Conservation (phyloP, 2,888 invertebrate species). For the Plebejus anna region DNA sequence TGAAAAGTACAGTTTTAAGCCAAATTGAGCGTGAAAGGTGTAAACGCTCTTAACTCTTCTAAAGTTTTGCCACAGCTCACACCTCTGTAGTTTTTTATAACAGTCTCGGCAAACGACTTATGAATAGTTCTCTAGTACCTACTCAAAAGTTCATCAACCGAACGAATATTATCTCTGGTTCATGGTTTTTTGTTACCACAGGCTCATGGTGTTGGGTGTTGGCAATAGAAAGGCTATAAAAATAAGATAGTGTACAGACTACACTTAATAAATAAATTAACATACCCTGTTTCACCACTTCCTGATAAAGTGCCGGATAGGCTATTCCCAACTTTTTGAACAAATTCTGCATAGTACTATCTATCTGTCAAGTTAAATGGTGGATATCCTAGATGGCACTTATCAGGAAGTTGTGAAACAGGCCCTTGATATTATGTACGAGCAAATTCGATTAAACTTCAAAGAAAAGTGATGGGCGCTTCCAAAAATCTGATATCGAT, state of each 20-base stretch:
- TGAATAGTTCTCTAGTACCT: constrained; percentile 20
- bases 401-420: too few relatives aligned
- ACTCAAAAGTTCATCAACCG: constrained; percentile 25
- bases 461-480: neutral
- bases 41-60: too few relatives aligned
- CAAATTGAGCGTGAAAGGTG: too few relatives aligned
- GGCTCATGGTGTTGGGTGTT: constrained; percentile 12
- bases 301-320: too few relatives aligned
- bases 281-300: too few relatives aligned
- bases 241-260: constrained; percentile 21
- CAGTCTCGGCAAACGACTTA: neutral
- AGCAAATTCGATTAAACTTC: neutral
- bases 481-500: neutral
- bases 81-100: neutral
- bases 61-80: neutral
- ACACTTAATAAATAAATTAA: too few relatives aligned
- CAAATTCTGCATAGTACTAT: too few relatives aligned
- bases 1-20: too few relatives aligned
- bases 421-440: too few relatives aligned
- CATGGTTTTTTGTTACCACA: constrained; percentile 22
- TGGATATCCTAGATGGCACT: too few relatives aligned
- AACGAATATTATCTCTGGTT: constrained; percentile 15
- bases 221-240: constrained; percentile 32
- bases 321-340: too few relatives aligned
- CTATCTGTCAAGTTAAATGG: too few relatives aligned